phyloP scores from a whole-genome alignment of 1,140 invertebrate genomes.

The Sminthurides bifidus region DNA sequence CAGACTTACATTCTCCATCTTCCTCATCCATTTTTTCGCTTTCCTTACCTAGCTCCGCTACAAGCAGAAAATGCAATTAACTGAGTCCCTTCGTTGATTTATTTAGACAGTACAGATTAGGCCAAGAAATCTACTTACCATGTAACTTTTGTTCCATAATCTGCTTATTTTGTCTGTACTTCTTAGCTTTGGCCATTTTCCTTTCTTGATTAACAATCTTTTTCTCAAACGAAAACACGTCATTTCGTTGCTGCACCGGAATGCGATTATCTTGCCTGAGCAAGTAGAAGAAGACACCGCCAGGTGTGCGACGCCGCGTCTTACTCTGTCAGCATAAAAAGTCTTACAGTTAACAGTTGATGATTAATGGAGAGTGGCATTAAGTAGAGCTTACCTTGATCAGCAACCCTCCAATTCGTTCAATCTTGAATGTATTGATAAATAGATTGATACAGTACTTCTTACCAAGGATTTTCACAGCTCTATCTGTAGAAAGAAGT shows the following conservation, averaged over 20 bases:
- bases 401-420: constrained; percentile 22
- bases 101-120: too few species aligned
- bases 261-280: constrained; percentile 15
- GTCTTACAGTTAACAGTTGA: background rate
- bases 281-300: constrained; percentile 27
- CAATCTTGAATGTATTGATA: constrained; percentile 26
- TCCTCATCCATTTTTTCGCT: background rate
- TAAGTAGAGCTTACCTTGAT: constrained; percentile 17
- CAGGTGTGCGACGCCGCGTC: constrained; percentile 18
- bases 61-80: background rate
- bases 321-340: constrained; percentile 16
- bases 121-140: background rate
- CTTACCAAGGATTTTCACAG: constrained; percentile 14
- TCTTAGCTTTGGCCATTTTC: background rate
- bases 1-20: background rate
- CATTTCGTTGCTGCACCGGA: constrained; percentile 8
- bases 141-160: background rate
- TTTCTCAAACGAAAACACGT: constrained; percentile 18
- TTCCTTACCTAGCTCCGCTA: background rate
- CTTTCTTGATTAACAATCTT: background rate
- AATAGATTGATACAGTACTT: constrained; percentile 11
- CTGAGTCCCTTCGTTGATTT: background rate
- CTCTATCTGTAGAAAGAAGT: constrained; percentile 3
- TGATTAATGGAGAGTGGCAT: background rate
- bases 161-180: background rate